These are phyloP conservation scores for Orius insidiosus DNA, from an alignment of 1,140 invertebrate species.

Conservation along the genomic window DNA sequence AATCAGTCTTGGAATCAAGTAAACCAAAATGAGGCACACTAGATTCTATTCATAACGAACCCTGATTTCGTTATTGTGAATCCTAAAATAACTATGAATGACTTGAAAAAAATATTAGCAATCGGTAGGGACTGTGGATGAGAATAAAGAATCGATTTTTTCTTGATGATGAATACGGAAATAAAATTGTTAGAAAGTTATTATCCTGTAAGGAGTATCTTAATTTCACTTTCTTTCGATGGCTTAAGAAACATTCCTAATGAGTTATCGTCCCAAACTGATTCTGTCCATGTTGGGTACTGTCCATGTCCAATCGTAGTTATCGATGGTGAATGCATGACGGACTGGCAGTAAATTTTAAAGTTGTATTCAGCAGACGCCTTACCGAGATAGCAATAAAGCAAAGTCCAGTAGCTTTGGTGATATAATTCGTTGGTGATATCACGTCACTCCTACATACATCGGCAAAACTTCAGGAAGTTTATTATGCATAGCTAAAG, in stretches of 20 bases:
- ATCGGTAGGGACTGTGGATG: not conserved
- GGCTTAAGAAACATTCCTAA: constrained; percentile 70
- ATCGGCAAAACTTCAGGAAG: constrained; percentile 25
- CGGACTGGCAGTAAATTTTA: constrained; percentile 51
- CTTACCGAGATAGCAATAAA: constrained; percentile 30
- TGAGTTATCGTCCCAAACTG: constrained; percentile 55
- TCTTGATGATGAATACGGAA: constrained; percentile 49
- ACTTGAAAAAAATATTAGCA: no score
- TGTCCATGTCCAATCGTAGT: constrained; percentile 59
- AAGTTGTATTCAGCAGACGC: constrained; percentile 57
- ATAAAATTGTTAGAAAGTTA: constrained; percentile 44
- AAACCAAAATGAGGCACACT: no score
- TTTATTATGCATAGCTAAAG: constrained; percentile 16
- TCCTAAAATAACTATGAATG: no score
- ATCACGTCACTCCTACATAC: constrained; percentile 44
- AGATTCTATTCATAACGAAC: no score
- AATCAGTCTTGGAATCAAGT: no score
- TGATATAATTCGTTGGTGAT: constrained; percentile 26
- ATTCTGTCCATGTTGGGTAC: constrained; percentile 87
- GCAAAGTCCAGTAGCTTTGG: constrained; percentile 30
- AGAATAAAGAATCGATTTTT: constrained; percentile 43
- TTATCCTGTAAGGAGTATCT: constrained; percentile 44
- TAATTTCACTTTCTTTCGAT: constrained; percentile 42
- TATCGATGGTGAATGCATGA: constrained; percentile 58
- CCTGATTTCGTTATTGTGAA: no score